phyloP scores from a whole-genome alignment of 2,113 vertebrate genomes.

The Leuciscus idus region DNA sequence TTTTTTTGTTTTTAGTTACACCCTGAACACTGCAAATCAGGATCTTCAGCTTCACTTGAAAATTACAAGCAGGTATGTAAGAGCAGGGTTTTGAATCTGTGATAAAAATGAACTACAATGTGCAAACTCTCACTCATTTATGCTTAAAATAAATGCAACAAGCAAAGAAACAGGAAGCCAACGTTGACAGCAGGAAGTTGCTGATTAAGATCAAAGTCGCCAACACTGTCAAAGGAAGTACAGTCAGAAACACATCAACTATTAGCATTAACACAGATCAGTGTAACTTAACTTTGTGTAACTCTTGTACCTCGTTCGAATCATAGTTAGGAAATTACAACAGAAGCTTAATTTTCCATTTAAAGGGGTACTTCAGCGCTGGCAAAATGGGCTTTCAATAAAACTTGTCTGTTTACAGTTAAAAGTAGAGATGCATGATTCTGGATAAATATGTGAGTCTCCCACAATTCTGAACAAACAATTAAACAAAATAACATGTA shows the following conservation, averaged over 20 bases:
- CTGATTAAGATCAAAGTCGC: constrained; percentile 48
- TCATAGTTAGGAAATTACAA: background rate
- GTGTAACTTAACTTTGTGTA: too few relatives aligned
- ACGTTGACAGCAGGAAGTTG: constrained; percentile 57
- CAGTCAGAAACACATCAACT: background rate
- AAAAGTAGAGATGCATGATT: too few relatives aligned
- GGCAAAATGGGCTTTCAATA: too few relatives aligned
- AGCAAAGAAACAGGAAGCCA: constrained; percentile 55
- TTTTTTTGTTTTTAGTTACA: background rate
- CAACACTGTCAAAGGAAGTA: background rate
- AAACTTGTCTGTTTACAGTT: too few relatives aligned
- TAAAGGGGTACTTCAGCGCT: background rate
- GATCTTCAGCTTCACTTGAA: background rate
- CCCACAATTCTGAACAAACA: too few relatives aligned
- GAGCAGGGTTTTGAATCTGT: background rate
- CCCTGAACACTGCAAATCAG: background rate
- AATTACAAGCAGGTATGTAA: background rate
- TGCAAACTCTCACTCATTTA: constrained; percentile 9
- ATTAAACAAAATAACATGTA: too few relatives aligned
- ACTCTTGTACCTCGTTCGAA: background rate
- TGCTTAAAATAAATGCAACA: background rate
- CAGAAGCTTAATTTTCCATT: background rate
- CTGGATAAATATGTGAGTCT: too few relatives aligned
- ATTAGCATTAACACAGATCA: background rate
- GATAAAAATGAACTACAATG: background rate